Conservation (phyloP, 2,888 invertebrate genomes). For the Cybosia mesomella region DNA sequence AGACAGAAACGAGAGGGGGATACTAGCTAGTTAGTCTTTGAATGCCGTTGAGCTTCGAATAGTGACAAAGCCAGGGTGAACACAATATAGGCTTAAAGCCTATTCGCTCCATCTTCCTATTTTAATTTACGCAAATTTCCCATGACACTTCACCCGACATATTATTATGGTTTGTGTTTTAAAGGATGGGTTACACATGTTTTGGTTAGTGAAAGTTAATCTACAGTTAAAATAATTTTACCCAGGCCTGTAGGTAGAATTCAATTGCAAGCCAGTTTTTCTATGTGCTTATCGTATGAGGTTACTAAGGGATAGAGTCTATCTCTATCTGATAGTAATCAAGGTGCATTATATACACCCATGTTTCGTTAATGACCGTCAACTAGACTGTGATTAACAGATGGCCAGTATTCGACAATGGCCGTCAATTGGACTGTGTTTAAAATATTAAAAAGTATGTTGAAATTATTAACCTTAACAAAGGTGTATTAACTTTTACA, state of each 20-base stretch:
- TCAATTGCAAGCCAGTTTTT: background rate
- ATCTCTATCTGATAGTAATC: too few species aligned
- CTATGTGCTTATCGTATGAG: too few species aligned
- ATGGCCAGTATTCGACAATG: too few species aligned
- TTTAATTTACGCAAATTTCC: conserved; percentile 88
- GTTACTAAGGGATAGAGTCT: too few species aligned
- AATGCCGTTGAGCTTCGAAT: conserved; percentile 67
- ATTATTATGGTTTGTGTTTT: conserved; percentile 63
- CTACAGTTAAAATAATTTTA: conserved; percentile 19
- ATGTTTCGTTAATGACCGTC: background rate
- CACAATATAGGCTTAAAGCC: conserved; percentile 77
- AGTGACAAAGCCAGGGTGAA: conserved; percentile 73
- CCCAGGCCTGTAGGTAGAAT: background rate
- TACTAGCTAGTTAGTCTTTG: conserved; percentile 78
- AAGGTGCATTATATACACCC: background rate
- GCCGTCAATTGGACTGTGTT: too few species aligned
- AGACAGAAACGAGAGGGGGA: conserved; percentile 40
- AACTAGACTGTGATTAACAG: background rate
- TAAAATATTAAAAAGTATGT: too few species aligned
- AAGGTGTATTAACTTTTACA: too few species aligned
- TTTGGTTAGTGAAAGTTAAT: conserved; percentile 35
- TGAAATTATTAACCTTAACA: too few species aligned
- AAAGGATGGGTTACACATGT: conserved; percentile 42
- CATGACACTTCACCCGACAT: conserved; percentile 85
- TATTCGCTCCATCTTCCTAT: conserved; percentile 86